Evolutionary conservation across 1,140 invertebrate genomes (phyloP).

Genomic region (Coptotermes formosanus): DNA sequence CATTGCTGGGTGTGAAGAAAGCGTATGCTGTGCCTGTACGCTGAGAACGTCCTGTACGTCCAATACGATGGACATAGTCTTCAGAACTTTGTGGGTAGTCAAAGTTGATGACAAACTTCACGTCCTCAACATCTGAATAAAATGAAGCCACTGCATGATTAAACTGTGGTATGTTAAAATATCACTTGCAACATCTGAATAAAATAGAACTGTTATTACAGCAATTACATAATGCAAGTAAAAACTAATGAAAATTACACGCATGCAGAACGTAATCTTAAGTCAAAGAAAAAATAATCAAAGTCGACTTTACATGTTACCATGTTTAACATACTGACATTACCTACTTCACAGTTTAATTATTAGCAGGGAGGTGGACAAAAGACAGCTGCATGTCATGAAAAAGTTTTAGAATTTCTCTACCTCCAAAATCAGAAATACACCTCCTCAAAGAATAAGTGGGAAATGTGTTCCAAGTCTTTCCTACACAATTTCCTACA

Average conservation of each 20-base stretch:
- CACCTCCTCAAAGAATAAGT: no score
- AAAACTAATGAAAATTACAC: neutral
- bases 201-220: neutral
- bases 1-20: constrained; percentile 93
- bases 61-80: constrained; percentile 99
- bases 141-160: neutral
- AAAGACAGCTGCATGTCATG: no score
- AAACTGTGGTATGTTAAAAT: neutral
- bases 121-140: constrained; percentile 94
- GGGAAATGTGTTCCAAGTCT: neutral
- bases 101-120: constrained; percentile 99
- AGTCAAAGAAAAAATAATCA: neutral
- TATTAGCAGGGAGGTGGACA: neutral
- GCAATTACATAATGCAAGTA: constrained; percentile 2
- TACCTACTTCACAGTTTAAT: neutral
- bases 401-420: neutral
- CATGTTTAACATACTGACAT: neutral
- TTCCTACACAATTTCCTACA: no score
- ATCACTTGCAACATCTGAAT: neutral
- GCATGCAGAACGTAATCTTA: neutral
- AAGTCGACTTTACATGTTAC: neutral
- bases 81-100: constrained; percentile 99
- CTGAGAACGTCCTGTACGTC: constrained; percentile 91
- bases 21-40: constrained; percentile 98
- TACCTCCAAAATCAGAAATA: neutral